Conservation (phyloP, 2,888 invertebrate species). For the Gordius sp. region DNA sequence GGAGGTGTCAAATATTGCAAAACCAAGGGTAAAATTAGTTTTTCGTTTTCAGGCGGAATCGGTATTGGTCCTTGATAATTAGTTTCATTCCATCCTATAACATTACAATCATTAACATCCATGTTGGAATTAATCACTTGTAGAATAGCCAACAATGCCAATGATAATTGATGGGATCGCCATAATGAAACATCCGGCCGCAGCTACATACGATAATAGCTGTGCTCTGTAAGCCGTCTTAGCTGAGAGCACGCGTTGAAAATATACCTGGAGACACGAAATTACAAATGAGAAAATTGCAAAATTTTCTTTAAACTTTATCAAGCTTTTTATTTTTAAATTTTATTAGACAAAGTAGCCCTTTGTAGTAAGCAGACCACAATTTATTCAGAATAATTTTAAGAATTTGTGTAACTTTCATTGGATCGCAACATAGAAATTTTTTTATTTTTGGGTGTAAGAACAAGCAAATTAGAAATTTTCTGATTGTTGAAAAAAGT, state of each 20-base stretch:
- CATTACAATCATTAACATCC: background rate
- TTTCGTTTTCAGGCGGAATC: slow-evolving; percentile 38
- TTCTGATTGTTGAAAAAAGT: too few species aligned
- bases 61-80: slow-evolving; percentile 36
- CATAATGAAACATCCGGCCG: slow-evolving; percentile 77
- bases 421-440: too few species aligned
- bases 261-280: slow-evolving; percentile 46
- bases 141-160: slow-evolving; percentile 79
- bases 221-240: slow-evolving; percentile 77
- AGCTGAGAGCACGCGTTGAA: slow-evolving; percentile 82
- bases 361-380: too few species aligned
- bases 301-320: slow-evolving; percentile 14
- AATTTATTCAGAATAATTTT: too few species aligned
- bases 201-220: slow-evolving; percentile 75
- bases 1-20: slow-evolving; percentile 80
- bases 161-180: slow-evolving; percentile 84
- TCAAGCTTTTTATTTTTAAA: too few species aligned
- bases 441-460: too few species aligned
- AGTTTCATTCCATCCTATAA: slow-evolving; percentile 79
- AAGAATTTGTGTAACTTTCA: too few species aligned
- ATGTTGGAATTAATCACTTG: slow-evolving; percentile 36
- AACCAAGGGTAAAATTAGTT: slow-evolving; percentile 85
- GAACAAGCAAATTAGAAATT: too few species aligned
- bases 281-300: slow-evolving; percentile 13
- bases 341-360: too few species aligned